Evolutionary conservation across 2,888 invertebrate species (phyloP).

Genomic region (Leptothorax acervorum): DNA sequence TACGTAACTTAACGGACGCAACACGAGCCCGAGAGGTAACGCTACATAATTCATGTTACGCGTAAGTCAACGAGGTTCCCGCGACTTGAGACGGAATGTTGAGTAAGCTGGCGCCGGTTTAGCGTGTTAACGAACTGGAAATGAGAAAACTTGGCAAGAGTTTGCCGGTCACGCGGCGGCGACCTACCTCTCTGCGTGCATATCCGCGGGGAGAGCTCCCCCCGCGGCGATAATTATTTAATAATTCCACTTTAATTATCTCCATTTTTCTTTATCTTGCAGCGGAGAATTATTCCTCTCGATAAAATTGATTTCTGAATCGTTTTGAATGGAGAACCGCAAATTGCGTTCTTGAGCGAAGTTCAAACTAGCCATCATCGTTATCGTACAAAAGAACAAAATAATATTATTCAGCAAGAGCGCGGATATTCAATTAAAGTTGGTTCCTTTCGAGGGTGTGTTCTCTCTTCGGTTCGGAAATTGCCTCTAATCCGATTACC

Average conservation of each 20-base stretch:
- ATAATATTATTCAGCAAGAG: not conserved
- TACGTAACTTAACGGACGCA: not conserved
- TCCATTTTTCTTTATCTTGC: not conserved
- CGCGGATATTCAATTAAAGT: conserved; percentile 19
- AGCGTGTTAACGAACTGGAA: conserved; percentile 45
- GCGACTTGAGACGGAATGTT: not conserved
- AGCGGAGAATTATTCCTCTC: not conserved
- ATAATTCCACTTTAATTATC: conserved; percentile 25
- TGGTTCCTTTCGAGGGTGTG: not conserved
- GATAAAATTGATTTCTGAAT: conserved; percentile 6
- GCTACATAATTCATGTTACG: conserved; percentile 24
- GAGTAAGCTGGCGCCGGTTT: conserved; percentile 8
- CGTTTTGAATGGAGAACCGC: not conserved
- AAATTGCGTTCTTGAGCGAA: not conserved
- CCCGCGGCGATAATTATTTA: conserved; percentile 20
- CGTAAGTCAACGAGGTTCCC: not conserved
- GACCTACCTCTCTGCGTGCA: not conserved
- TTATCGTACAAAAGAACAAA: not conserved
- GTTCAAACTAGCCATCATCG: not conserved
- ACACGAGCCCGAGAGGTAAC: not conserved
- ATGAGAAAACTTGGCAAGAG: conserved; percentile 41
- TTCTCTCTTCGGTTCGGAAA: not conserved
- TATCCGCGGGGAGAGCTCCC: not conserved
- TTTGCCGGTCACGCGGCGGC: conserved; percentile 4
- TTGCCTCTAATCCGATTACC: conserved; percentile 19